These are phyloP conservation scores for Psylliodes chrysocephalus DNA, from an alignment of 2,888 invertebrate species.

Conservation along the genomic window DNA sequence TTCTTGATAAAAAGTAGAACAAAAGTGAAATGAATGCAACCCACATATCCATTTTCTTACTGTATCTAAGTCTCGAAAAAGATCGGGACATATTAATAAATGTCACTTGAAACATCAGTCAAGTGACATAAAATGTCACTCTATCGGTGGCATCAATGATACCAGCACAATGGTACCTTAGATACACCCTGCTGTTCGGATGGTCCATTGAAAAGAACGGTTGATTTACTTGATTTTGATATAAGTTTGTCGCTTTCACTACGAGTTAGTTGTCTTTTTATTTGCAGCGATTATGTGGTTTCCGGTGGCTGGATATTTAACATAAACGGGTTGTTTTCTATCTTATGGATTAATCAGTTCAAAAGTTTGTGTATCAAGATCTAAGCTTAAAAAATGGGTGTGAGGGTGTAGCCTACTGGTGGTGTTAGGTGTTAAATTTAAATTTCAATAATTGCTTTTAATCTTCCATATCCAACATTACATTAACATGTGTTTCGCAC, in stretches of 20 bases:
- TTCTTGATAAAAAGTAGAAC: no score
- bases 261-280: constrained; percentile 1
- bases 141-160: constrained; percentile 21
- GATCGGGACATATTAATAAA: constrained; percentile 16
- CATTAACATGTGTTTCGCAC: no score
- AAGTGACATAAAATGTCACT: constrained; percentile 22
- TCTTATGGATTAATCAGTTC: no score
- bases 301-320: no score
- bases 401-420: no score
- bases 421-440: no score
- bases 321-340: no score
- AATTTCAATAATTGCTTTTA: no score
- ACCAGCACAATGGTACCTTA: constrained; percentile 39
- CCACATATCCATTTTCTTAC: neutral
- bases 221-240: constrained; percentile 31
- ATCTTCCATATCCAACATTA: no score
- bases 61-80: neutral
- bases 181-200: constrained; percentile 45
- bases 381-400: no score
- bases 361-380: no score
- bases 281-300: constrained; percentile 9
- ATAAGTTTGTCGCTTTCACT: constrained; percentile 10
- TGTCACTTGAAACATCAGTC: constrained; percentile 16
- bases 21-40: no score
- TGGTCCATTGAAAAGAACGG: constrained; percentile 37